Base-by-base conservation (phyloP, 2,888 invertebrate genomes). In the Andrena chrysosceles region DNA sequence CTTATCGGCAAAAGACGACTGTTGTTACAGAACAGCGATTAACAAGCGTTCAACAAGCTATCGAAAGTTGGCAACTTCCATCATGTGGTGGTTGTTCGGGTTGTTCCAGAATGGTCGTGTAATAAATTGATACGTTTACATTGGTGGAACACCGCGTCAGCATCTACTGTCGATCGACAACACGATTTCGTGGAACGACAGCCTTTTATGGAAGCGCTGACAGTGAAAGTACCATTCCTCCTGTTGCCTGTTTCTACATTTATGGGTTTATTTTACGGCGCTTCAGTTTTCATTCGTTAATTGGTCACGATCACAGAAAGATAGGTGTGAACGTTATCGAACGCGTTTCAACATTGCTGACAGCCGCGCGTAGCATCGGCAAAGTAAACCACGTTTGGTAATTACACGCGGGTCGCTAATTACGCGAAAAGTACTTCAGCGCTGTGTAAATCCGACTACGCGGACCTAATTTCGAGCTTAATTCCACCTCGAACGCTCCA, bases 51-150 rank as follows among this genome's bases (percentile, higher is more conserved):
- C 74, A 78, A 85, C 74, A 70, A 26, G 52, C 64, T 66, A 73
- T 80, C 75, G 79, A 75, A 85, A 80, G 66, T 80, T 85, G 79
- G 77, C 77, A 82, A 77, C 64, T 77, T 56, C 29, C 54, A 56
- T 78, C 62, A 49, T 4, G 52, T 8, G 23, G 2, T 26, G 6
- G 10, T n/a, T 20, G 63, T 67, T 80, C 35, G 48, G 16, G 8
- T n/a, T 20, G 63, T 67, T 80, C 31, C 48, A 42, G 31, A 63
- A 42, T 10, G n/a, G n/a, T n/a, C 33, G 62, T n/a, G 49, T 66
- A 26, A 52, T 29, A 60, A 84, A 64, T 23, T 54, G 26, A 13
- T 31, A 4, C 26, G 48, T 70, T 29, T 60, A 64, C 31, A 49
- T 49, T 20, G 56, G 0, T 23, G 8, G 26, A 13, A 8, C 52